Base-by-base conservation (phyloP, 2,888 invertebrate genomes). In the Meganola albula region DNA sequence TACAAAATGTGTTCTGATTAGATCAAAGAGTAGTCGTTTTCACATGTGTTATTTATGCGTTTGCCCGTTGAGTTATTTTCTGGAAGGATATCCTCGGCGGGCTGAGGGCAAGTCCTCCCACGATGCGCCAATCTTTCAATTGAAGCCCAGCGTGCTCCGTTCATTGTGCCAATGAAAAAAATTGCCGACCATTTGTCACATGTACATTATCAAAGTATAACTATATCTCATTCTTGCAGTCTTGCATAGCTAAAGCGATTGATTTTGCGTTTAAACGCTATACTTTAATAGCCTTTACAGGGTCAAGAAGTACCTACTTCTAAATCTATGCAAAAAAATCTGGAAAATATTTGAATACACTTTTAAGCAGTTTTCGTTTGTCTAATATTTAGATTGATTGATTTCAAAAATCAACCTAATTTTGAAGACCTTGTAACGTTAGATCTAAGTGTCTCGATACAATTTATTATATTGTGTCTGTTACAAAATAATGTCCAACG, bases 81-180 rank as follows among this genome's bases (percentile, higher is more conserved):
- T 84, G 84, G 85, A 85, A 85, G 84, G 84, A 84, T 78, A 84
- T 85, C 83, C 84, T 74, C 76, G 67, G 58, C 64, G 43, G 55
- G 44, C 61, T 68, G 73, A 71, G 76, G 79, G 76, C 74, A 76
- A 74, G 74, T 73, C 82, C 74, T 76, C 83, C 84, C 84, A 82
- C 74, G 55, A 48, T 52, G 43, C 43, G 52, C 71, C 74, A 84
- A 85, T 85, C 73, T 83, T 85, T 44, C 85, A 85, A 85, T 85
- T 85, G 78, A 82, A 65, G 47, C 63, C 47, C 67, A 68, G 74
- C 70, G 68, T 72, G 68, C 68, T 58, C 27, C 59, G 63, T 58
- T 80, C 68, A 80, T 85, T 84, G 82, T 62, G 74, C 73, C 78
- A 85, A 85, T 85, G 76, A 78, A 82, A 84, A 82, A 83, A 84